Evolutionary conservation across 2,113 vertebrate species (phyloP).

Genomic region (Crotalus tigris): DNA sequence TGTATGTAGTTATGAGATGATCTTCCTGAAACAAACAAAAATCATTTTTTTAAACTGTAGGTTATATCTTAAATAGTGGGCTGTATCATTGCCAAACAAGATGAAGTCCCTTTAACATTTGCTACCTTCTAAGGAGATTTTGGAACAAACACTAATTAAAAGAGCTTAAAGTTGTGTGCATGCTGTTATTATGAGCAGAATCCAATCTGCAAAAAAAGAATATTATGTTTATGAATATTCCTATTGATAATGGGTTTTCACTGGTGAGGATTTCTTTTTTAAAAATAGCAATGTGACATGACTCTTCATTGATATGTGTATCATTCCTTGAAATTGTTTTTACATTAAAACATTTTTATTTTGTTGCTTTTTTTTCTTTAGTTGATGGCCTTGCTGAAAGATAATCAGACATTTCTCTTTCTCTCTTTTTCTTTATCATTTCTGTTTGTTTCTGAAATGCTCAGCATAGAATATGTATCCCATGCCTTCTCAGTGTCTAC

Average conservation of each 20-base stretch:
- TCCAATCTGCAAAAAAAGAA: conserved; percentile 75
- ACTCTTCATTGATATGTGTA: conserved; percentile 81
- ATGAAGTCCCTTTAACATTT: conserved; percentile 99
- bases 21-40: conserved; percentile 80
- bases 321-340: conserved; percentile 75
- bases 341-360: conserved; percentile 69
- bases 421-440: conserved; percentile 63
- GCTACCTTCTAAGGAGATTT: conserved; percentile 87
- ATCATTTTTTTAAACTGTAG: conserved; percentile 88
- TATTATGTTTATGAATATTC: conserved; percentile 72
- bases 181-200: conserved; percentile 86
- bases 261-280: conserved; percentile 74
- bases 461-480: conserved; percentile 62
- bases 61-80: conserved; percentile 90
- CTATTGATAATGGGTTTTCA: conserved; percentile 42
- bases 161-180: conserved; percentile 90
- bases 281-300: conserved; percentile 79
- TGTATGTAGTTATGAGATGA: conserved; percentile 77
- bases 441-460: conserved; percentile 63
- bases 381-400: conserved; percentile 89
- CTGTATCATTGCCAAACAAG: conserved; percentile 90
- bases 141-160: conserved; percentile 84
- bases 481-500: conserved; percentile 68
- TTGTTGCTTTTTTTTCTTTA: conserved; percentile 60
- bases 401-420: conserved; percentile 68